Percentiles rank a stretch among this genome's conserved stretches.
Conservation (phyloP, 2,888 invertebrate species). For the Tiliacea aurago region DNA sequence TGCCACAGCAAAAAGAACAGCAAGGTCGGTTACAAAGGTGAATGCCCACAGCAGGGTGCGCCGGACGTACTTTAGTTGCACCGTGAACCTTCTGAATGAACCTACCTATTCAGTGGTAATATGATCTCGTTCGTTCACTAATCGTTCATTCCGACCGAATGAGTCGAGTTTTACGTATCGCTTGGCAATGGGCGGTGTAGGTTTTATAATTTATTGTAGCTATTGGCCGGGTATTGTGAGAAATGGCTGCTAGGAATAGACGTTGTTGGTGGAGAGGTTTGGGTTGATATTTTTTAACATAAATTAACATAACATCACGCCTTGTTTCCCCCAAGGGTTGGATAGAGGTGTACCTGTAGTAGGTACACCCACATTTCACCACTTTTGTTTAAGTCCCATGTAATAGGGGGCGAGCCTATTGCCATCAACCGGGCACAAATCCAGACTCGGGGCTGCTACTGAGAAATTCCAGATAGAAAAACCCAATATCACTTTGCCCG, state of each 20-base stretch:
- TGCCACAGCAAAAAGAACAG: background rate
- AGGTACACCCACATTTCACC: no score
- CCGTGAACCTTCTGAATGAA: conserved; percentile 39
- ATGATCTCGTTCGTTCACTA: conserved; percentile 82
- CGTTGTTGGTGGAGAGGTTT: background rate
- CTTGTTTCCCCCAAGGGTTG: no score
- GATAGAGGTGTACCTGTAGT: no score
- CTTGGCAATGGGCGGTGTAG: conserved; percentile 75
- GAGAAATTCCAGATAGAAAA: no score
- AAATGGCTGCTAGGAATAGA: conserved; percentile 26
- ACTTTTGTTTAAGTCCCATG: no score
- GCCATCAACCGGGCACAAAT: no score
- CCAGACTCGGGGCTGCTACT: no score
- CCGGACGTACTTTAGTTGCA: conserved; percentile 19
- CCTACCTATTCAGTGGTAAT: conserved; percentile 69
- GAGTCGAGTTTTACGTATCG: conserved; percentile 82
- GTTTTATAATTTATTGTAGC: conserved; percentile 70
- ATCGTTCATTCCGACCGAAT: conserved; percentile 83
- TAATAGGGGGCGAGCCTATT: no score
- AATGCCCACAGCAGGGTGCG: conserved; percentile 26
- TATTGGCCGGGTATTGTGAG: conserved; percentile 54
- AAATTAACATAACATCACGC: no score
- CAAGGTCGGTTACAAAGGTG: conserved; percentile 18
- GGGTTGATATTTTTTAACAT: conserved; percentile 8
- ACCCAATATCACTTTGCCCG: no score